Evolutionary conservation across 2,797 vertebrate genomes (phyloP).

Genomic region (Aulostomus chinensis): DNA sequence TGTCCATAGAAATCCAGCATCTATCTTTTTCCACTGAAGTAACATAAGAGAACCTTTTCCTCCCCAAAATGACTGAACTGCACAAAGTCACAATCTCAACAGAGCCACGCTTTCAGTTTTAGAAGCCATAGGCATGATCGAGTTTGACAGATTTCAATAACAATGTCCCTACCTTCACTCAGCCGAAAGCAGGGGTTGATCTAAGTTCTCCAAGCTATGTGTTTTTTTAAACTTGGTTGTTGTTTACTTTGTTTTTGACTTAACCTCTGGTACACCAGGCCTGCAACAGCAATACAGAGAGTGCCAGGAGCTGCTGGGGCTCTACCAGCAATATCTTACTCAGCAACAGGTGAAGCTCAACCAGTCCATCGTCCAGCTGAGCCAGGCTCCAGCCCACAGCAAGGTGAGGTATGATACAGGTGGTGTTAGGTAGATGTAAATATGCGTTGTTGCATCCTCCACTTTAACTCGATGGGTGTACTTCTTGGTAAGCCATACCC

Average conservation of each 20-base stretch:
- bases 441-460: slow-evolving; percentile 17
- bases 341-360: slow-evolving; percentile 93
- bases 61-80: slow-evolving; percentile 8
- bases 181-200: not conserved
- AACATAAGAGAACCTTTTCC: slow-evolving; percentile 14
- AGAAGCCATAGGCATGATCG: not conserved
- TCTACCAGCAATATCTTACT: slow-evolving; percentile 96
- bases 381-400: slow-evolving; percentile 66
- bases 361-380: slow-evolving; percentile 85
- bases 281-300: slow-evolving; percentile 95
- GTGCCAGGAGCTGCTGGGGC: slow-evolving; percentile 93
- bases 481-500: too few species aligned
- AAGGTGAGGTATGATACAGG: slow-evolving; percentile 68
- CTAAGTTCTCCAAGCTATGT: slow-evolving; percentile 9
- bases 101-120: not conserved
- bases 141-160: not conserved
- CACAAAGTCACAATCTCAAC: slow-evolving; percentile 5
- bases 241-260: slow-evolving; percentile 40
- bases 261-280: slow-evolving; percentile 84
- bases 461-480: too few species aligned
- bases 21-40: slow-evolving; percentile 16
- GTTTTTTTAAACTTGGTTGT: slow-evolving; percentile 2
- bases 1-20: slow-evolving; percentile 25
- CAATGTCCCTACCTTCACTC: not conserved
- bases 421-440: not conserved